phyloP scores from a whole-genome alignment of 2,888 invertebrate genomes.

The Pandemis cinnamomeana region DNA sequence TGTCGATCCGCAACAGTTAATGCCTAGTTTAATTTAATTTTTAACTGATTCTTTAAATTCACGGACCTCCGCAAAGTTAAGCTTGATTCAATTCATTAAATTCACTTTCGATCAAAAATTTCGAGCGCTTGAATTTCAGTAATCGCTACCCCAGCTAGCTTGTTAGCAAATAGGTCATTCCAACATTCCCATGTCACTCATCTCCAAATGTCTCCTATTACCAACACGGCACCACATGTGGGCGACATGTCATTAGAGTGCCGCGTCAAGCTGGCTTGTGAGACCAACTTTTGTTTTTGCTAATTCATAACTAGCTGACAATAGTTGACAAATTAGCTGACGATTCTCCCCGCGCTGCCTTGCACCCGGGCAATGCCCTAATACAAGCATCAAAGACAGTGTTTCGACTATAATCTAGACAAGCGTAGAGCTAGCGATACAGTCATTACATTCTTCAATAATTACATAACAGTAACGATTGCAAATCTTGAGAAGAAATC shows the following conservation, averaged over 20 bases:
- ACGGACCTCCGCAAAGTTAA: too few relatives aligned
- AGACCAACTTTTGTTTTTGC: constrained; percentile 7
- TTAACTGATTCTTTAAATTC: too few relatives aligned
- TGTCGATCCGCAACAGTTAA: too few relatives aligned
- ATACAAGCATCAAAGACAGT: too few relatives aligned
- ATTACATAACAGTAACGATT: background rate
- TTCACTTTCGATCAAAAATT: background rate
- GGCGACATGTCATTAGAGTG: background rate
- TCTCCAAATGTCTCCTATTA: background rate
- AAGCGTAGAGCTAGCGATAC: too few relatives aligned
- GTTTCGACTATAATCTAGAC: too few relatives aligned
- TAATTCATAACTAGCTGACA: constrained; percentile 13
- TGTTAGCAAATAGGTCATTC: background rate
- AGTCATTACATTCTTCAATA: background rate
- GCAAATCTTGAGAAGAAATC: background rate
- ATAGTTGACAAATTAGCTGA: background rate
- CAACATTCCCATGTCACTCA: constrained; percentile 15
- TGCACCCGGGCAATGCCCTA: too few relatives aligned
- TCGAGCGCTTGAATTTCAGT: background rate
- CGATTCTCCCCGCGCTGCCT: too few relatives aligned
- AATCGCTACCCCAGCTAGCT: background rate
- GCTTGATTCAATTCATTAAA: too few relatives aligned
- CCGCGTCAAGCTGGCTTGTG: background rate
- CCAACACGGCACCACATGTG: background rate
- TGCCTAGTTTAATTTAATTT: too few relatives aligned